Evolutionary conservation across 2,113 vertebrate species (phyloP), one percentile per base, ranked within the genome.

Genomic region (Amblyopsis rosae): DNA sequence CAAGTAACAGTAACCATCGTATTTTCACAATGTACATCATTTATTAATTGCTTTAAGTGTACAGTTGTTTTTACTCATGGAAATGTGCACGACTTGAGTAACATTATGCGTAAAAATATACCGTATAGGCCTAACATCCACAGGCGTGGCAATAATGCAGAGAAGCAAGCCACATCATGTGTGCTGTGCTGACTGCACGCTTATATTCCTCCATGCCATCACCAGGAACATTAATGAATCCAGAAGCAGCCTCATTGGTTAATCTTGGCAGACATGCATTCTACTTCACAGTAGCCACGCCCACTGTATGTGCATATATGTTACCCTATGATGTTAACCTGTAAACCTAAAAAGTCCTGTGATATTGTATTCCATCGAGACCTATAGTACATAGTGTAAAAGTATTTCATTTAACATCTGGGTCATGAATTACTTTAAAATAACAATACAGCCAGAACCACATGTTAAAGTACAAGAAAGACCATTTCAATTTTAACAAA

Each of bases 231-330:
- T 53, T 89, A 91, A 91, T 91, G 88, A 86, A 87, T 81, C 67
- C 67, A 78, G 72, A 86, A 89, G 79, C 67, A 73, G 77, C 64
- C 90, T 82, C 90, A 59, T 59, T 88, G 84, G 88, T 65, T 84
- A 69, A 65, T 77, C 76, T 84, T 82, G 80, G 87, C 73, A 87
- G 74, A 87, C 81, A 72, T 15, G 45, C 69, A 65, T 83, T 26
- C 75, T 86, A 82, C 46, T 77, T 74, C 62, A 74, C 54, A 49
- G 35, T 64, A 82, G 79, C 58, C 76, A 67, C 66, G 48, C 32
- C 65, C 71, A 62, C 64, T 69, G 50, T 67, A 88, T 84, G 73
- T 74, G 46, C 32, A 67, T 75, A 48, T 76, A 65, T 79, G 76
- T 26, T 26, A 26, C 2, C 26, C 26, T 26, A 26, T 26, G 35